Conservation (phyloP, 2,888 invertebrate genomes). For the Lasioglossum leucozonium region DNA sequence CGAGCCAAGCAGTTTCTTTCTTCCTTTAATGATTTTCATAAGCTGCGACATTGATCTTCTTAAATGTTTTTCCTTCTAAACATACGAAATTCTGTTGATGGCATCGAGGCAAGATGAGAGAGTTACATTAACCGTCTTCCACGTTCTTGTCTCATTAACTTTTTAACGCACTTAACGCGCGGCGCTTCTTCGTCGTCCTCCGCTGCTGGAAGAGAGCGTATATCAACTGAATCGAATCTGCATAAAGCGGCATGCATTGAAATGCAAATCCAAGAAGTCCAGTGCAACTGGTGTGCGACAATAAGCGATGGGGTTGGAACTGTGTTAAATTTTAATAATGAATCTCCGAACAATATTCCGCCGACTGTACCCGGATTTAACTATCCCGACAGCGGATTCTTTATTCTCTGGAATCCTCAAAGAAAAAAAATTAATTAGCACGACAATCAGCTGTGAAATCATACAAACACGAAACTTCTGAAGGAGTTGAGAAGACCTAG, state of each 20-base stretch:
- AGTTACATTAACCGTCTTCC: not conserved
- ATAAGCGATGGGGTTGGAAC: not conserved
- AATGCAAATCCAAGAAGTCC: constrained; percentile 2
- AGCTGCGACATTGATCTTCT: not conserved
- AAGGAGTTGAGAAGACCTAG: not conserved
- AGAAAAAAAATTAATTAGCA: not conserved
- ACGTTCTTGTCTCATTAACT: not conserved
- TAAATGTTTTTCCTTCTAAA: not conserved
- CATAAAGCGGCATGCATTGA: not conserved
- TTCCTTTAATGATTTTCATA: not conserved
- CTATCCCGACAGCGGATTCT: not conserved
- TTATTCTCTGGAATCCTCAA: not conserved
- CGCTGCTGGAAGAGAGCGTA: not conserved
- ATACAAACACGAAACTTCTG: not conserved
- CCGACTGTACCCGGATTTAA: not conserved
- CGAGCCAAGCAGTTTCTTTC: not conserved
- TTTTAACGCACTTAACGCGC: not conserved
- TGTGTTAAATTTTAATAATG: not conserved
- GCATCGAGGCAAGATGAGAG: not conserved
- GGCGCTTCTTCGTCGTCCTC: not conserved
- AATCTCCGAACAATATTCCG: not conserved
- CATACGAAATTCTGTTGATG: not conserved
- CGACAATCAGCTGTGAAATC: not conserved
- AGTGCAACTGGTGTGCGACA: constrained; percentile 3
- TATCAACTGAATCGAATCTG: not conserved